Conservation (phyloP, 1,140 invertebrate genomes). For the Globodera rostochiensis region DNA sequence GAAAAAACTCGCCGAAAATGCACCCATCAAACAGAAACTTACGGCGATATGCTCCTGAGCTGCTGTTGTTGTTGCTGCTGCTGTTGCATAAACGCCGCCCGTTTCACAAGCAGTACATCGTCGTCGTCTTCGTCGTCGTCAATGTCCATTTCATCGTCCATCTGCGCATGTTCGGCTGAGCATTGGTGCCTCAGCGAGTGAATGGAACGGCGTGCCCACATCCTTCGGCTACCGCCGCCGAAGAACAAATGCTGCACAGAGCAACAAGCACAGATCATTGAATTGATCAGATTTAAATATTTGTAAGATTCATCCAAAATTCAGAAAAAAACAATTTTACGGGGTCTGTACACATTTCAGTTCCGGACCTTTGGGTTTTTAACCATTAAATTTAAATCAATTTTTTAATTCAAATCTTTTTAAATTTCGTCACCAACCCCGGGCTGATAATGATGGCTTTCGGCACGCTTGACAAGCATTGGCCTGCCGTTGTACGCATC, state of each 20-base stretch:
- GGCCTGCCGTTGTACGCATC: background rate
- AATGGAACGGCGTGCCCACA: slow-evolving; percentile 16
- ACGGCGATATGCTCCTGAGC: slow-evolving; percentile 30
- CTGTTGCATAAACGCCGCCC: slow-evolving; percentile 23
- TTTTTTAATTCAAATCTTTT: no score
- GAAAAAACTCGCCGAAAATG: no score
- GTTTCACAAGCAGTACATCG: slow-evolving; percentile 10
- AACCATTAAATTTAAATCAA: no score
- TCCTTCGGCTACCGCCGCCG: background rate
- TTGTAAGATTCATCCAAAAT: no score
- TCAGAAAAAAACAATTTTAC: no score
- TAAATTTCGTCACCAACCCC: background rate
- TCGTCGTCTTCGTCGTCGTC: background rate
- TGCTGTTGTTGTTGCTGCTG: slow-evolving; percentile 4
- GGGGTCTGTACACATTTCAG: no score
- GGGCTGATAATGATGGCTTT: background rate
- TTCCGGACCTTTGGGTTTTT: no score
- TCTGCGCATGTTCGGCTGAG: background rate
- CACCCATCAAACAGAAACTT: background rate
- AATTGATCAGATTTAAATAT: no score
- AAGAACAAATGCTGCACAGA: background rate
- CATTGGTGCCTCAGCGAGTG: slow-evolving; percentile 14
- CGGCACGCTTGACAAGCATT: background rate
- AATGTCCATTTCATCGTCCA: no score
- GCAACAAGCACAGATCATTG: no score